Evolutionary conservation across 2,888 invertebrate genomes (phyloP).

Genomic region (Axea sp.): DNA sequence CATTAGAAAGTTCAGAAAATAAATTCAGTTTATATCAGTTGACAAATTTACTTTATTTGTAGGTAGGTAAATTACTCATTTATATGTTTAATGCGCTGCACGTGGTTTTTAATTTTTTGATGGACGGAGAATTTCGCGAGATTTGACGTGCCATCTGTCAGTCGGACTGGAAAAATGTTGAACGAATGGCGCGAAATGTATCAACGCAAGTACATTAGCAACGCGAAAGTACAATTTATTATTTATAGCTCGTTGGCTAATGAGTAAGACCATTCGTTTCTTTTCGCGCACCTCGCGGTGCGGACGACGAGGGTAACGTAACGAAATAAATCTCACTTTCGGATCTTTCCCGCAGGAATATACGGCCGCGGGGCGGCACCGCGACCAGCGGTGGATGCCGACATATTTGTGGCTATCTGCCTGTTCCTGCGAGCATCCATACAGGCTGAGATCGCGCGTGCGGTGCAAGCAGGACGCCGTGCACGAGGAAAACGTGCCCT

Average conservation of each 20-base stretch:
- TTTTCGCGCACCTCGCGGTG: constrained; percentile 50
- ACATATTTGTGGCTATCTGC: constrained; percentile 49
- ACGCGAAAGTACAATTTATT: constrained; percentile 59
- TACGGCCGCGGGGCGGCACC: constrained; percentile 52
- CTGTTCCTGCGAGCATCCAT: constrained; percentile 35
- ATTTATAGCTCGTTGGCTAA: constrained; percentile 65
- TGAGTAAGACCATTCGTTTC: constrained; percentile 65
- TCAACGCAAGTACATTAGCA: constrained; percentile 49
- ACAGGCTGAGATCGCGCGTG: constrained; percentile 13
- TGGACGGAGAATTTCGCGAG: constrained; percentile 28
- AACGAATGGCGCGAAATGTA: constrained; percentile 62
- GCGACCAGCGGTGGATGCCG: constrained; percentile 49
- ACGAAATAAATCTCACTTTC: constrained; percentile 70
- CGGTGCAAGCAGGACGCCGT: constrained; percentile 35
- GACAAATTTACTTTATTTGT: no score
- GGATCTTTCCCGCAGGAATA: constrained; percentile 65
- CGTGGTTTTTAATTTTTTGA: constrained; percentile 31
- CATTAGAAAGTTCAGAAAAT: no score
- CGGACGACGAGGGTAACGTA: constrained; percentile 56
- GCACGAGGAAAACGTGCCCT: constrained; percentile 55
- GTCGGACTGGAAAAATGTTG: constrained; percentile 38
- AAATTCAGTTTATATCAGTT: no score
- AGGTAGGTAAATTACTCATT: no score
- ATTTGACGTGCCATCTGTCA: constrained; percentile 42
- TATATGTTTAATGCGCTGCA: constrained; percentile 25